Evolutionary conservation across 1,140 invertebrate genomes (phyloP).

Genomic region (Tetramorium simillimum): DNA sequence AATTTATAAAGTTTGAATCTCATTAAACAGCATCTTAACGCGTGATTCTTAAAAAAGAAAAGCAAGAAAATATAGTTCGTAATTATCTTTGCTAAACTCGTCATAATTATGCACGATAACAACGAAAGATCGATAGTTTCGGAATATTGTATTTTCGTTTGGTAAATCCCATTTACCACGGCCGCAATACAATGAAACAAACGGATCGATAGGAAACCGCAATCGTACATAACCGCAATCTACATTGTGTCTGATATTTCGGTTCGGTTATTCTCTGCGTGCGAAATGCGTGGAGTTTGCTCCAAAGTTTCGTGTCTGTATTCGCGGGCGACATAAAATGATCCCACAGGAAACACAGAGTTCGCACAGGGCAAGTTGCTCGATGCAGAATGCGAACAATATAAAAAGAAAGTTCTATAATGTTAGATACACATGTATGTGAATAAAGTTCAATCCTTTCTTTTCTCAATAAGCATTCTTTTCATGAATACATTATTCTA

Average conservation of each 20-base stretch:
- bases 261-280: slow-evolving; percentile 37
- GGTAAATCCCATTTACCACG: neutral
- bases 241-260: slow-evolving; percentile 39
- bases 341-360: neutral
- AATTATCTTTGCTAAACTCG: neutral
- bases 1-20: neutral
- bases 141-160: neutral
- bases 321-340: neutral
- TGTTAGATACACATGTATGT: neutral
- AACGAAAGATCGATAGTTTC: neutral
- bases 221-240: slow-evolving; percentile 30
- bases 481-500: neutral
- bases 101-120: neutral
- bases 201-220: slow-evolving; percentile 43
- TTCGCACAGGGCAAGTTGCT: neutral
- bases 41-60: neutral
- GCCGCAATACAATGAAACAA: neutral
- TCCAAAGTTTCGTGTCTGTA: slow-evolving; percentile 20
- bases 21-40: neutral
- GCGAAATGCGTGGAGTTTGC: neutral
- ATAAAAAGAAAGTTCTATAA: neutral
- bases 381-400: neutral
- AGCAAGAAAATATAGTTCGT: neutral
- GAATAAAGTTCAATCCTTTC: neutral
- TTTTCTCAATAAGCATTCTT: neutral